phyloP scores from a whole-genome alignment of 2,888 invertebrate species.

The Athripsodes cinereus region DNA sequence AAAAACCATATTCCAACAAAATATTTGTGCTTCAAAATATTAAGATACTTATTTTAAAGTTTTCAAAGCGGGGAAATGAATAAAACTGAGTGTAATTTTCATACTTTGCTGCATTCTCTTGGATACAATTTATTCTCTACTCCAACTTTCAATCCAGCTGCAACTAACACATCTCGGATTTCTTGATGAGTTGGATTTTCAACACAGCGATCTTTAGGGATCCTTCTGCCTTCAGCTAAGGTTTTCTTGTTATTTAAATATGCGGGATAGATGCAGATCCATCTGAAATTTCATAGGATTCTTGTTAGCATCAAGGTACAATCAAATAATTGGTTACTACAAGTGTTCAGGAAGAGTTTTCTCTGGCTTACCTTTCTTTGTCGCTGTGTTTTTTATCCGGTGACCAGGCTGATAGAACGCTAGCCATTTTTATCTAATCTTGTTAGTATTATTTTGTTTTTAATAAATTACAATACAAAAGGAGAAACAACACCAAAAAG shows the following conservation, averaged over 20 bases:
- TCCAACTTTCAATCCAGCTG: conserved; percentile 76
- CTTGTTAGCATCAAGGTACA: no score
- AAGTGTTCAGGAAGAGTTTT: background rate
- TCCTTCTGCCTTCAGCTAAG: conserved; percentile 78
- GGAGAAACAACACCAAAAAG: no score
- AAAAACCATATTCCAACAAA: no score
- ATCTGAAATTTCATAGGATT: conserved; percentile 55
- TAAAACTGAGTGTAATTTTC: no score
- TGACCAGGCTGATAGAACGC: conserved; percentile 56
- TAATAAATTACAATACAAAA: no score
- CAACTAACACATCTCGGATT: conserved; percentile 85
- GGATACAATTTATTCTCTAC: conserved; percentile 92
- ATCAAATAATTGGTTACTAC: background rate
- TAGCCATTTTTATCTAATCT: conserved; percentile 44
- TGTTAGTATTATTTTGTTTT: no score
- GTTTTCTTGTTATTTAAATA: conserved; percentile 94
- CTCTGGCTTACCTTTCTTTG: conserved; percentile 55
- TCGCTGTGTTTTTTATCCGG: conserved; percentile 77
- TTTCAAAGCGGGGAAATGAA: no score
- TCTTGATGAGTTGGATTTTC: conserved; percentile 95
- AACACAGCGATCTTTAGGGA: conserved; percentile 80
- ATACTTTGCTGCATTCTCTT: conserved; percentile 78
- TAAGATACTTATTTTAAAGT: no score
- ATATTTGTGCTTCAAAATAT: no score
- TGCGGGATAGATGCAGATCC: conserved; percentile 96